Base-by-base conservation (phyloP, 2,797 vertebrate genomes). In the Sebastes hubbsi region DNA sequence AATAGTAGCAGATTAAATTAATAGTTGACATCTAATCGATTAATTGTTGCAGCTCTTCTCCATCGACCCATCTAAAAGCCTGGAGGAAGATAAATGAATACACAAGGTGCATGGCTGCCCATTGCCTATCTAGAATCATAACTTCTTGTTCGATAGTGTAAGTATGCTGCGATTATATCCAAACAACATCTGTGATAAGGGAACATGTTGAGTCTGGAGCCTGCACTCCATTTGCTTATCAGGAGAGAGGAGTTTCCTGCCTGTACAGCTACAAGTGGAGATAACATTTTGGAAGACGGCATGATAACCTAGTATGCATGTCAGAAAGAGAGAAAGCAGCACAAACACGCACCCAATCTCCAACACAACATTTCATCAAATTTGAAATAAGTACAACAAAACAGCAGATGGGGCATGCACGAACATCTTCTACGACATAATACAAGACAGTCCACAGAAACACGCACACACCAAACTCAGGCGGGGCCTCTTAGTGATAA, bases 401-500 rank as follows among this genome's bases (percentile, higher is more conserved):
- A 70, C 46, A 82, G 66, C 69, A 78, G 80, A 83, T 79, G 77
- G 42, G 32, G 64, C 36, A 32, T 0, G 2, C 49, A 61, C 7
- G 2, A 65, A 71, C 8, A 4, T 46, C 25, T 63, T 49, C 32
- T 55, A 20, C 68, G 62, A 79, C 75, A 70, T 54, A 59, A 59
- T 14, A 76, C 30, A 63, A 58, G 71, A 63, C 49, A 76, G n/a
- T 38, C 38, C 80, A 68, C 42, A 60, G 36, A 69, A 49, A 76
- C 54, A 62, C n/a, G 0, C 22, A 66, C 64, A 46, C 24, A 29
- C 20, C 6, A 36, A 60, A 76, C 78, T 87, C 87, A 85, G 75
- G 68, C 82, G 85, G 81, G 85, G 69, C 72, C 69, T 87, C 77
- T 88, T 73, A 62, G 72, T 68, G 74, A 68, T 85, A 88, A 91